Conservation (phyloP, 2,888 invertebrate genomes). For the Melanostoma mellinum region DNA sequence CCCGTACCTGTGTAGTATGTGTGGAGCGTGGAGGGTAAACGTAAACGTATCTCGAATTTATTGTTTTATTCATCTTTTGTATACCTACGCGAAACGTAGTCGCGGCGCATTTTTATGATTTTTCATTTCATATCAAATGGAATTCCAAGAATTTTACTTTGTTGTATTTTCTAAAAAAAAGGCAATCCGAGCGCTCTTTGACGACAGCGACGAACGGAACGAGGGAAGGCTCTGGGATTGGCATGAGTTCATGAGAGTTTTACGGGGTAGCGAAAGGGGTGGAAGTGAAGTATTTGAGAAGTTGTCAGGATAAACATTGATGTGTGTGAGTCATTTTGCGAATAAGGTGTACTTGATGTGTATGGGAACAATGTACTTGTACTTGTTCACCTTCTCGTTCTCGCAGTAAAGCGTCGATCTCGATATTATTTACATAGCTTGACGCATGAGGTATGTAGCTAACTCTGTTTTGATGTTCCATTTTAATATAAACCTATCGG, state of each 20-base stretch:
- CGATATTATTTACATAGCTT: slow-evolving; percentile 64
- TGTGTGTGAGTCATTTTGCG: slow-evolving; percentile 60
- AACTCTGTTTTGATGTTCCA: slow-evolving; percentile 10
- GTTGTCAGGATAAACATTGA: slow-evolving; percentile 68
- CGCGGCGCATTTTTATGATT: slow-evolving; percentile 73
- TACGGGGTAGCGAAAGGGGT: slow-evolving; percentile 11
- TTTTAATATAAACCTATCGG: slow-evolving; percentile 36
- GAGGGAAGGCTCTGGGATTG: neutral
- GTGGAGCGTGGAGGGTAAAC: slow-evolving; percentile 30
- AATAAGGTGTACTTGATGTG: slow-evolving; percentile 19
- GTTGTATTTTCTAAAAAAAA: slow-evolving; percentile 56
- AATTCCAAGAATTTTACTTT: slow-evolving; percentile 73
- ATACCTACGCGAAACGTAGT: slow-evolving; percentile 71
- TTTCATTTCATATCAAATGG: slow-evolving; percentile 73
- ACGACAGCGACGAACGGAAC: slow-evolving; percentile 13
- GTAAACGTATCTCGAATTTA: slow-evolving; percentile 55
- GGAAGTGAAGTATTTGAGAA: slow-evolving; percentile 49
- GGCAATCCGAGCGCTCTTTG: neutral
- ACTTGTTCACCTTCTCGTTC: neutral
- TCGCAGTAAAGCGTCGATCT: slow-evolving; percentile 28
- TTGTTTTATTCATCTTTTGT: slow-evolving; percentile 73
- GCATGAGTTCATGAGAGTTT: neutral
- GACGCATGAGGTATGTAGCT: slow-evolving; percentile 40
- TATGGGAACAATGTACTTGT: neutral
- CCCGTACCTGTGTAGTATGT: slow-evolving; percentile 15